These are phyloP conservation scores for Hypanus sabinus DNA, from an alignment of 2,113 vertebrate species.

Conservation along the genomic window DNA sequence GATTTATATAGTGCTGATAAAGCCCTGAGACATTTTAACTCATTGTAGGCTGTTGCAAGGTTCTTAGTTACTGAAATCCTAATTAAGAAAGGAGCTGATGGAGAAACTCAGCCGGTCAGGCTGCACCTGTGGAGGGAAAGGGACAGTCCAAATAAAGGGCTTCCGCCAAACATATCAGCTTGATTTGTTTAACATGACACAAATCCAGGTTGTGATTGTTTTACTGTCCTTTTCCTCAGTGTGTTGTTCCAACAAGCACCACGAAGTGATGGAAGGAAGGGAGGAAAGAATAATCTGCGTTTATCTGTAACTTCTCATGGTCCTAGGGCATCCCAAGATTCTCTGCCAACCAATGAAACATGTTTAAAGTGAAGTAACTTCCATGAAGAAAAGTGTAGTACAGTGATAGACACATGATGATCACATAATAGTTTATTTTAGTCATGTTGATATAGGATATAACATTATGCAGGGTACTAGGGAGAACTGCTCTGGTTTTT, in stretches of 20 bases:
- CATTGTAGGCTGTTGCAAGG: background rate
- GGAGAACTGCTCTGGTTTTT: background rate
- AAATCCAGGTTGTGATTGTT: background rate
- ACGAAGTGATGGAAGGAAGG: background rate
- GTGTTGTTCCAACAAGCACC: background rate
- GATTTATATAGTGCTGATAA: too few species aligned
- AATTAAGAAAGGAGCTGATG: too few species aligned
- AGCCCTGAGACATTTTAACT: background rate
- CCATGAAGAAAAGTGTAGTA: background rate
- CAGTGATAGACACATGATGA: background rate
- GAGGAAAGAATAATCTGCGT: background rate
- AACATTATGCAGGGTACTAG: background rate
- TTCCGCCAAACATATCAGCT: background rate
- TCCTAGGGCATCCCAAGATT: background rate
- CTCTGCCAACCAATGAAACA: background rate
- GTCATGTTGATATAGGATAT: background rate
- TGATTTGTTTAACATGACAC: background rate
- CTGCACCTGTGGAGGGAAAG: too few species aligned
- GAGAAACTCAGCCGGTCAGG: too few species aligned
- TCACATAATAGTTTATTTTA: background rate
- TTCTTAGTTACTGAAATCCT: too few species aligned
- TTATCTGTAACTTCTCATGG: background rate
- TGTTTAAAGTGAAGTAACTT: background rate
- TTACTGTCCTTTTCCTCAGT: background rate
- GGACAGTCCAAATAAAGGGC: too few species aligned